Conservation (phyloP, 2,113 vertebrate species). For the Coryphaenoides rupestris region DNA sequence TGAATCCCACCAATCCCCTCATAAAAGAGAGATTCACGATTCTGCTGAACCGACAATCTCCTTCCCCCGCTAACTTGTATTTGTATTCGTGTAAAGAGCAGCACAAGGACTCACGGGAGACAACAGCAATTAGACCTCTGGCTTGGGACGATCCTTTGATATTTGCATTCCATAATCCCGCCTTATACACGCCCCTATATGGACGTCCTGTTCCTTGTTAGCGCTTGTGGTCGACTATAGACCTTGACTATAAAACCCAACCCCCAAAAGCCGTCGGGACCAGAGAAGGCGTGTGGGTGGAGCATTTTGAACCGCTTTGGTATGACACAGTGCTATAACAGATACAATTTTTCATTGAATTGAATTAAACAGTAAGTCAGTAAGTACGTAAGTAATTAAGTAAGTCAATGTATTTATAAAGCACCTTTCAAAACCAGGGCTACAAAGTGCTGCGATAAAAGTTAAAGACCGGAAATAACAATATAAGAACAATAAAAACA, state of each 20-base stretch:
- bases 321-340: no score
- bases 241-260: not conserved
- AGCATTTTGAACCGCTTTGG: not conserved
- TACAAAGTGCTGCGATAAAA: no score
- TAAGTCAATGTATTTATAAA: no score
- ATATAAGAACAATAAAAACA: no score
- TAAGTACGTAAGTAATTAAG: no score
- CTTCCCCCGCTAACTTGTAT: not conserved
- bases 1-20: no score
- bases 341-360: no score
- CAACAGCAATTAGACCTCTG: slow-evolving; percentile 54
- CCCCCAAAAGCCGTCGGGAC: no score
- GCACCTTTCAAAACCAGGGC: no score
- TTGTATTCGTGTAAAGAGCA: slow-evolving; percentile 40
- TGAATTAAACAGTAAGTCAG: no score
- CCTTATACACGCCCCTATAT: no score
- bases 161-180: slow-evolving; percentile 52
- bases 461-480: no score
- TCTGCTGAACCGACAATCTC: slow-evolving; percentile 12
- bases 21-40: not conserved
- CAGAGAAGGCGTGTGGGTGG: not conserved
- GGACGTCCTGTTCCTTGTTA: slow-evolving; percentile 3
- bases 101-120: slow-evolving; percentile 40
- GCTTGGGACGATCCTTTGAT: slow-evolving; percentile 56
- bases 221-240: slow-evolving; percentile 36